phyloP scores from a whole-genome alignment of 2,113 vertebrate species.

The Diadophis punctatus region DNA sequence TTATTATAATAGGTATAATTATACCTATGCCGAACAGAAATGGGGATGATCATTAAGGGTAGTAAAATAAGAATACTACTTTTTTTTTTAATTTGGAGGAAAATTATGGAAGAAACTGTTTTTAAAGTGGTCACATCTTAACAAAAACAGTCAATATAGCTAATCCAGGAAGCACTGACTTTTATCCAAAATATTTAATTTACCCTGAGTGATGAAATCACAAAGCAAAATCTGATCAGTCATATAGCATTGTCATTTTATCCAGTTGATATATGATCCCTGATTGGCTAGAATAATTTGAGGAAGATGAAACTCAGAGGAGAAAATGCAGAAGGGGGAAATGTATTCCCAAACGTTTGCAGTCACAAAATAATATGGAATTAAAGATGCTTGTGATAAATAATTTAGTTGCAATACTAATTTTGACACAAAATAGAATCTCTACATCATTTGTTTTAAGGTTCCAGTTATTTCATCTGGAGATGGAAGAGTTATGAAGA shows the following conservation, averaged over 20 bases:
- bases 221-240: background rate
- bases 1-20: background rate
- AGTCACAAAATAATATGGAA: background rate
- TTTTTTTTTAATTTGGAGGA: background rate
- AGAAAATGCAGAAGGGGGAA: too few relatives aligned
- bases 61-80: background rate
- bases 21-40: background rate
- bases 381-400: background rate
- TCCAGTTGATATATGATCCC: background rate
- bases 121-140: background rate
- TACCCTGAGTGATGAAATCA: background rate
- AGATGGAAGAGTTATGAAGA: background rate
- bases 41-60: background rate
- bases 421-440: background rate
- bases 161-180: background rate
- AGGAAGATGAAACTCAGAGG: background rate
- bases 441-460: background rate
- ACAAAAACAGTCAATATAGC: background rate
- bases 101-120: background rate
- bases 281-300: background rate
- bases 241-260: background rate
- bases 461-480: background rate
- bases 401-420: background rate
- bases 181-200: background rate
- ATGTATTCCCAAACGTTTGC: background rate